Percentiles rank a stretch among this genome's conserved stretches.
These are phyloP conservation scores for Anseranas semipalmata DNA, from an alignment of 2,113 vertebrate genomes.

Conservation along the genomic window DNA sequence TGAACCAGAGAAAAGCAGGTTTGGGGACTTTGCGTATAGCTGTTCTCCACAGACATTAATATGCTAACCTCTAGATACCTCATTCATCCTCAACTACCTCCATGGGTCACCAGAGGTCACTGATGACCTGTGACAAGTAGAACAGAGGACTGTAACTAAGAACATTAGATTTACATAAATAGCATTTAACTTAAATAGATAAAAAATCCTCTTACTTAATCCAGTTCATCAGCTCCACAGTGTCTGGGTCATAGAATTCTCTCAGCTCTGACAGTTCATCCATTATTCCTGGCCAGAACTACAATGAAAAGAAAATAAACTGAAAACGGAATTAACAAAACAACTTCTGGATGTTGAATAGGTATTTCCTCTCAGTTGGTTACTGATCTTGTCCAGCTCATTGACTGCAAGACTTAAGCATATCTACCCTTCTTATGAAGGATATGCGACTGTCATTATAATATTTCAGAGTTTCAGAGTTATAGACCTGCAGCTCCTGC, in stretches of 20 bases:
- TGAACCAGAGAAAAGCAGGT: neutral
- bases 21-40: neutral
- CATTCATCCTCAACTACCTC: neutral
- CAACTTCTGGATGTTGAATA: neutral
- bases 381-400: neutral
- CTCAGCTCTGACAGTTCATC: conserved; percentile 93
- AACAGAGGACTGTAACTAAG: conserved; percentile 30
- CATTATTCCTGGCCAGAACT: conserved; percentile 96
- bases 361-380: neutral
- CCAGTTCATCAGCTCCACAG: conserved; percentile 98
- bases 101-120: conserved; percentile 7
- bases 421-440: neutral
- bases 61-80: neutral
- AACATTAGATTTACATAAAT: conserved; percentile 51
- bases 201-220: conserved; percentile 89
- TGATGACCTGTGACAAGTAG: conserved; percentile 36
- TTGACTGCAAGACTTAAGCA: neutral
- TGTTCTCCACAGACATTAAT: neutral
- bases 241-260: conserved; percentile 98
- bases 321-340: conserved; percentile 6
- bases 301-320: conserved; percentile 61
- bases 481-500: neutral
- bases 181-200: conserved; percentile 56
- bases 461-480: neutral
- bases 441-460: neutral